Evolutionary conservation across 2,888 invertebrate genomes (phyloP).

Genomic region (Mantis religiosa): DNA sequence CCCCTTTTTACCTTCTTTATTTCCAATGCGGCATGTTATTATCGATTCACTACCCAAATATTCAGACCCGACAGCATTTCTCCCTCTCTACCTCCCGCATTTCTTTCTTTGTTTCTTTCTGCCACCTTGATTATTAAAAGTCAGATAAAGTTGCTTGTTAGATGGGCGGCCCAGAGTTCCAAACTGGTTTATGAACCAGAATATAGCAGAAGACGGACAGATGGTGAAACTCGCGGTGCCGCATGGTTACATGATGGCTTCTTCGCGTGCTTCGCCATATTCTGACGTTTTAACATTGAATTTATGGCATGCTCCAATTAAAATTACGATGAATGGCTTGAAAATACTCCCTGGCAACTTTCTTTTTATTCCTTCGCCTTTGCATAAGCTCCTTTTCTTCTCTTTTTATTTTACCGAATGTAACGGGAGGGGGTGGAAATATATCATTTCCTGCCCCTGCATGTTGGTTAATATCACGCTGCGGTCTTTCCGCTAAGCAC

Average conservation of each 20-base stretch:
- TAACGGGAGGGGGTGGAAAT: neutral
- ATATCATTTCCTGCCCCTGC: neutral
- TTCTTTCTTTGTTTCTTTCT: neutral
- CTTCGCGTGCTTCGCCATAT: neutral
- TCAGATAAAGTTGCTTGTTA: neutral
- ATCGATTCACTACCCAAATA: neutral
- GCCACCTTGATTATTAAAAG: neutral
- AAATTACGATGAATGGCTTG: constrained; percentile 3
- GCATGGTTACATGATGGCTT: neutral
- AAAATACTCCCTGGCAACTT: neutral
- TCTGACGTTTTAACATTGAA: constrained; percentile 11
- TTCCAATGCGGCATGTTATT: neutral
- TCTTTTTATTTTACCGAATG: neutral
- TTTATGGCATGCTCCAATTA: constrained; percentile 17
- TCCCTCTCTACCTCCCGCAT: neutral
- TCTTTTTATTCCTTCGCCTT: neutral
- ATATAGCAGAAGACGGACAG: neutral
- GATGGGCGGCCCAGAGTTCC: neutral
- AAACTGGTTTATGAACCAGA: neutral
- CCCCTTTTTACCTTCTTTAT: neutral
- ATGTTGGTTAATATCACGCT: neutral
- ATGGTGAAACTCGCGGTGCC: neutral
- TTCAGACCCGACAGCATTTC: neutral
- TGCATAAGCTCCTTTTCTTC: neutral
- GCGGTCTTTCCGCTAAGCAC: neutral